phyloP scores from a whole-genome alignment of 2,797 vertebrate species.

The Hoplostethus mediterraneus region DNA sequence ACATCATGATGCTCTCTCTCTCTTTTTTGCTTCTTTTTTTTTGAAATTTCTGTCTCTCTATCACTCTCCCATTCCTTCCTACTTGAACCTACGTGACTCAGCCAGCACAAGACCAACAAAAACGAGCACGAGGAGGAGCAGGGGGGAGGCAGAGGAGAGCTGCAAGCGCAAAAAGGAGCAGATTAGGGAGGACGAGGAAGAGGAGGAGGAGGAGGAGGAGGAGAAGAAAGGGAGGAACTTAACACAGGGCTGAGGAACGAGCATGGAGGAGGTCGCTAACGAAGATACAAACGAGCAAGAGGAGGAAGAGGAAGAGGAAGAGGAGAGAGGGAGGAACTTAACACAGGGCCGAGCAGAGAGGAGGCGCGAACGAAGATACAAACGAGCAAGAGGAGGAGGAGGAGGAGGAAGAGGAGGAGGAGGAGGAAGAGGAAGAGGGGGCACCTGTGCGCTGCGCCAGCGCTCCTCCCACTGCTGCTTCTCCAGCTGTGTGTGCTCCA shows the following conservation, averaged over 20 bases:
- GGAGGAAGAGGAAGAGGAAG: slow-evolving; percentile 16
- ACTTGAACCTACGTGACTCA: slow-evolving; percentile 3
- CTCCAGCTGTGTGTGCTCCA: slow-evolving; percentile 86
- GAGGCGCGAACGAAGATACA: not conserved
- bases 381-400: not conserved
- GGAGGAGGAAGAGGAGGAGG: slow-evolving; percentile 27
- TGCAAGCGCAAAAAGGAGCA: not conserved
- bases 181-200: not conserved
- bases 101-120: slow-evolving; percentile 18
- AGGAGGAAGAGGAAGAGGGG: slow-evolving; percentile 52
- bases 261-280: not conserved
- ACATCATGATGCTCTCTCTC: not conserved
- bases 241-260: no score
- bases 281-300: not conserved
- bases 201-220: not conserved
- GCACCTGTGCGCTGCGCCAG: slow-evolving; percentile 81
- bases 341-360: not conserved
- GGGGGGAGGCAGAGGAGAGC: not conserved
- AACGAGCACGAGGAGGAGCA: not conserved
- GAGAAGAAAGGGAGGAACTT: not conserved
- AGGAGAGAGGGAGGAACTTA: slow-evolving; percentile 42
- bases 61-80: not conserved
- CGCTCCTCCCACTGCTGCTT: slow-evolving; percentile 85
- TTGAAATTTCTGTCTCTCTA: not conserved
- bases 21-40: not conserved